Conservation (phyloP, 2,888 invertebrate genomes). For the Anarsia innoxiella region DNA sequence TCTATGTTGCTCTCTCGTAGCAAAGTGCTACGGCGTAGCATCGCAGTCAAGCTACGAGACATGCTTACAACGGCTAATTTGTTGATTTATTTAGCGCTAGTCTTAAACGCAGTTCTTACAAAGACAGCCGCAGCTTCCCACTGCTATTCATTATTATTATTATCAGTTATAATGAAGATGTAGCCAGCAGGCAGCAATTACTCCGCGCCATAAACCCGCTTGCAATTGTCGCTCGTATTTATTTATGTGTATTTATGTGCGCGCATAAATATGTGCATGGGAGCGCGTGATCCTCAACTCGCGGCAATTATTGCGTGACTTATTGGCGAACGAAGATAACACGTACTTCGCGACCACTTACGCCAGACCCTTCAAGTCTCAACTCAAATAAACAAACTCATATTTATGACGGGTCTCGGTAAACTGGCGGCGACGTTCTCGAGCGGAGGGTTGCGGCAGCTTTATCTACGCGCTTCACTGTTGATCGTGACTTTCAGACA, state of each 20-base stretch:
- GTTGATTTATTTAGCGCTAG: no score
- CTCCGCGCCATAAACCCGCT: constrained; percentile 38
- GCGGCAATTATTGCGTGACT: constrained; percentile 74
- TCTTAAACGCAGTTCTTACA: no score
- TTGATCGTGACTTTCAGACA: constrained; percentile 69
- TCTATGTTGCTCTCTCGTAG: no score
- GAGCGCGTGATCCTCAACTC: constrained; percentile 57
- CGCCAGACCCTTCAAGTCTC: constrained; percentile 27
- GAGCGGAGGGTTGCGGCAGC: constrained; percentile 57
- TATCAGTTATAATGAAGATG: no score
- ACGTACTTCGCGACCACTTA: constrained; percentile 50
- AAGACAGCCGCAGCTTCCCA: no score
- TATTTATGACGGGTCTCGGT: constrained; percentile 26
- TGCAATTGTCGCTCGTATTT: constrained; percentile 57
- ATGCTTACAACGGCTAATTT: no score
- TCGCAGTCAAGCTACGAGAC: no score
- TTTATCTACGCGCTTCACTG: constrained; percentile 65
- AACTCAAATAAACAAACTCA: constrained; percentile 1
- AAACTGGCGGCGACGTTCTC: constrained; percentile 37
- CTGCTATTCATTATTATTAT: no score
- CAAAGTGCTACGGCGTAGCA: neutral
- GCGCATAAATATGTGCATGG: constrained; percentile 63
- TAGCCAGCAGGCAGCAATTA: constrained; percentile 33
- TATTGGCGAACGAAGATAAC: constrained; percentile 71
- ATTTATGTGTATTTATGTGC: constrained; percentile 56